These are phyloP conservation scores for Pelusios castaneus DNA, from an alignment of 2,113 vertebrate species.

Conservation along the genomic window DNA sequence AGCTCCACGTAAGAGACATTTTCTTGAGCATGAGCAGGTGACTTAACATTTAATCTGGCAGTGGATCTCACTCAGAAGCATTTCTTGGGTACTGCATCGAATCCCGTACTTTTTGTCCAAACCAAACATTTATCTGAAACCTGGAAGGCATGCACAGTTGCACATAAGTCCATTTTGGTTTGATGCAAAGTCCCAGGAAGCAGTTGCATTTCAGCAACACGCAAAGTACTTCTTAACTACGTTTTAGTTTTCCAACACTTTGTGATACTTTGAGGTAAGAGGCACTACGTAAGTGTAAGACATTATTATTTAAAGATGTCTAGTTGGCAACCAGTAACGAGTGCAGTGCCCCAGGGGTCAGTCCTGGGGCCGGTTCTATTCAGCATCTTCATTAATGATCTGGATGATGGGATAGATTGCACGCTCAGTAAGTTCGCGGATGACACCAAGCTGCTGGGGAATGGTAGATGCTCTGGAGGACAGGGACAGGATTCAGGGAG, in stretches of 20 bases:
- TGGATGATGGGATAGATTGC: too few species aligned
- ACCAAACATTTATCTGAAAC: not conserved
- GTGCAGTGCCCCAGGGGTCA: too few species aligned
- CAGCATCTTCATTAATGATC: too few species aligned
- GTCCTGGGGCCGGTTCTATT: too few species aligned
- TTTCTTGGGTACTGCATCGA: not conserved
- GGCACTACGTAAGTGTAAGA: not conserved
- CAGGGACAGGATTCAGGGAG: too few species aligned
- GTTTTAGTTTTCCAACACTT: not conserved
- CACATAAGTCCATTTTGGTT: not conserved
- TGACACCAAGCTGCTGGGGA: too few species aligned
- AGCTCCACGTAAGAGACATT: not conserved
- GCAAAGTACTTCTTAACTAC: not conserved
- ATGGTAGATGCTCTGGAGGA: too few species aligned
- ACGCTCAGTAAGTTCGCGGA: too few species aligned
- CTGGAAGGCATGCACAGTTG: not conserved
- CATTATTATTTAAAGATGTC: not conserved
- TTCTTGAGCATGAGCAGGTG: not conserved
- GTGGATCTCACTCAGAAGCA: not conserved
- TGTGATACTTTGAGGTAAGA: not conserved
- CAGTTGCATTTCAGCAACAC: not conserved
- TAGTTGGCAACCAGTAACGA: too few species aligned
- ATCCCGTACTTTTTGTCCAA: not conserved
- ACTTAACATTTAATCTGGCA: not conserved
- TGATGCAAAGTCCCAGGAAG: not conserved